Conservation (phyloP, 92 coral and sea anemone genomes). For the Heteractis magnifica region DNA sequence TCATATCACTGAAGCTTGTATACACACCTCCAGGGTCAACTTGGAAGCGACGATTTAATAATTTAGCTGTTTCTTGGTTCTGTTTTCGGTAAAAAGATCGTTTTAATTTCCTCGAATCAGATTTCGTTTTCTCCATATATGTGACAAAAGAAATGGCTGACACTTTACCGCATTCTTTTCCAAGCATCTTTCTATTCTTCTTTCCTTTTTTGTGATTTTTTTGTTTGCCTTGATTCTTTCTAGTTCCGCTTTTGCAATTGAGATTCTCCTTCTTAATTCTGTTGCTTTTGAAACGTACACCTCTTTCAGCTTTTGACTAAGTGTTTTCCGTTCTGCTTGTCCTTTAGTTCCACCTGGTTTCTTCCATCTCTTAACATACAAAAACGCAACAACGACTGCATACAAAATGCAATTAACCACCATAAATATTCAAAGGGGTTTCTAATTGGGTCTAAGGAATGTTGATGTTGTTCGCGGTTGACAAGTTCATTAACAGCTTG, state of each 20-base stretch:
- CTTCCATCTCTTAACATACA: neutral
- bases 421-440: neutral
- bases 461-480: neutral
- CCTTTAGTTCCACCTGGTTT: neutral
- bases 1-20: neutral
- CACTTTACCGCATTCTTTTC: slow-evolving; percentile 25
- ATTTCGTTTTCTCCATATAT: slow-evolving; percentile 21
- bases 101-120: slow-evolving; percentile 16
- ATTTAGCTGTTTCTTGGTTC: slow-evolving; percentile 15
- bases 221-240: slow-evolving; percentile 11
- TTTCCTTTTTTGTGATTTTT: slow-evolving; percentile 20
- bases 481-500: slow-evolving; percentile 1
- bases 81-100: slow-evolving; percentile 13
- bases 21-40: slow-evolving; percentile 20
- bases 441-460: neutral
- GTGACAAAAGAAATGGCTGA: slow-evolving; percentile 12
- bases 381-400: neutral
- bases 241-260: slow-evolving; percentile 2
- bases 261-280: slow-evolving; percentile 20
- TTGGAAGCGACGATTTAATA: slow-evolving; percentile 18
- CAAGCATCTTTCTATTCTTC: slow-evolving; percentile 13
- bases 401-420: neutral
- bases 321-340: neutral
- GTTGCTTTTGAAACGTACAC: neutral
- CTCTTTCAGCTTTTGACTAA: neutral